phyloP scores from a whole-genome alignment of 2,113 vertebrate species.

The Zingel zingel region DNA sequence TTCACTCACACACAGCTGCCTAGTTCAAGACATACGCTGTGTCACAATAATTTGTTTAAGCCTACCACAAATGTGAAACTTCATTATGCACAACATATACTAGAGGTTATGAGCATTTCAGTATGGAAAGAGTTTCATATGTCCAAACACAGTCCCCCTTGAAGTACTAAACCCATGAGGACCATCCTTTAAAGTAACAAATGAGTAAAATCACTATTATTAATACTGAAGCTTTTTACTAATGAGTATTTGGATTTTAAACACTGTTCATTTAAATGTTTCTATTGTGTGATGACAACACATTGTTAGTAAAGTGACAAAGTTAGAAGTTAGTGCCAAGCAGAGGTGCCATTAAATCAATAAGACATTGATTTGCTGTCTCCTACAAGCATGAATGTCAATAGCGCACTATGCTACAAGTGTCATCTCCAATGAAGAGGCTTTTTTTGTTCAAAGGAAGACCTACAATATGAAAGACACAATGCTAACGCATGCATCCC shows the following conservation, averaged over 20 bases:
- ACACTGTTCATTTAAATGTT: conserved; percentile 12
- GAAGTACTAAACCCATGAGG: neutral
- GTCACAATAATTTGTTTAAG: neutral
- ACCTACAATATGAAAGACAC: neutral
- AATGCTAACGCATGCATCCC: conserved; percentile 11
- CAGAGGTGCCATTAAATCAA: conserved; percentile 54
- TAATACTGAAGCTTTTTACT: neutral
- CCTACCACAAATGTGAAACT: neutral
- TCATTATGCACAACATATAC: neutral
- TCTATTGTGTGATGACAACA: conserved; percentile 26
- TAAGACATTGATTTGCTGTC: conserved; percentile 47
- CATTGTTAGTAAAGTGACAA: conserved; percentile 40
- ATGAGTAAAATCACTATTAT: neutral
- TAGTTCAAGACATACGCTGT: neutral
- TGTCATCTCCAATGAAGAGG: conserved; percentile 12
- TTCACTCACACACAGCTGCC: conserved; percentile 31
- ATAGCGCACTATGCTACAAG: conserved; percentile 17
- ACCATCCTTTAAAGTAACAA: neutral
- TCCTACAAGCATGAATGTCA: conserved; percentile 43
- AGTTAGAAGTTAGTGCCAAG: conserved; percentile 34
- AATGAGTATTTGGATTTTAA: conserved; percentile 14
- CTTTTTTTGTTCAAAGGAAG: conserved; percentile 2
- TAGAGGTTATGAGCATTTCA: neutral
- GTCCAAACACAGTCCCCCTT: neutral
- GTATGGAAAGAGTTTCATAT: neutral